These are phyloP conservation scores for Rhagophthalmus giganteus DNA, from an alignment of 2,888 invertebrate genomes.

Conservation along the genomic window DNA sequence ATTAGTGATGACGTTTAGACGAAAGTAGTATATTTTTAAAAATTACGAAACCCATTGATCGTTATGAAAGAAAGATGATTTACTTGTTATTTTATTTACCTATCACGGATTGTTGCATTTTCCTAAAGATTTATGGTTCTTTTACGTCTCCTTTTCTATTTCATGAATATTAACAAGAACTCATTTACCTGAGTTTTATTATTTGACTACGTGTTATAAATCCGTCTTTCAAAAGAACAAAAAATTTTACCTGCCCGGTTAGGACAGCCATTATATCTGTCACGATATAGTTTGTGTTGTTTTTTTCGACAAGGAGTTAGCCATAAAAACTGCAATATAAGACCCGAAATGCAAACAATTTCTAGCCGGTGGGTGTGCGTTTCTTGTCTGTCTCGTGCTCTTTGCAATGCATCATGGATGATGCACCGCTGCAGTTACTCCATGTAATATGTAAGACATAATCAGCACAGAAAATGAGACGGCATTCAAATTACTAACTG, in stretches of 20 bases:
- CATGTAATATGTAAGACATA: slow-evolving; percentile 48
- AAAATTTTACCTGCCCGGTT: slow-evolving; percentile 5
- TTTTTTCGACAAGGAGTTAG: slow-evolving; percentile 18
- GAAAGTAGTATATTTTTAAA: too few relatives aligned
- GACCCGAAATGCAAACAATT: slow-evolving; percentile 17
- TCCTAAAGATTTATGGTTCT: too few relatives aligned
- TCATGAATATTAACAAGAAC: slow-evolving; percentile 15
- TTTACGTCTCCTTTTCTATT: too few relatives aligned
- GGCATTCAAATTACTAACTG: slow-evolving; percentile 48
- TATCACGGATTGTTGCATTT: too few relatives aligned
- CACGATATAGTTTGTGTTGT: slow-evolving; percentile 2
- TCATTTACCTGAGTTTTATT: slow-evolving; percentile 22
- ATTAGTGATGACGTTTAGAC: too few relatives aligned
- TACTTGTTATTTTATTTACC: too few relatives aligned
- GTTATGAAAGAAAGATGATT: too few relatives aligned
- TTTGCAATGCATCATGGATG: slow-evolving; percentile 13
- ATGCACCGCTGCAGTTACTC: slow-evolving; percentile 6
- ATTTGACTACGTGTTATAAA: slow-evolving; percentile 22
- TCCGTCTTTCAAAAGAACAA: slow-evolving; percentile 11
- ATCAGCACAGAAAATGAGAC: slow-evolving; percentile 51
- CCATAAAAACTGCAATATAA: slow-evolving; percentile 27
- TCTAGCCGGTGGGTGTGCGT: slow-evolving; percentile 13
- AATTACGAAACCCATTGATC: too few relatives aligned
- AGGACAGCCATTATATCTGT: slow-evolving; percentile 13
- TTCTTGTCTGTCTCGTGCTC: slow-evolving; percentile 19